A percentile compares a stretch with the other conserved stretches of the same genome.
phyloP scores from a whole-genome alignment of 2,113 vertebrate genomes.

The Lagenorhynchus albirostris region DNA sequence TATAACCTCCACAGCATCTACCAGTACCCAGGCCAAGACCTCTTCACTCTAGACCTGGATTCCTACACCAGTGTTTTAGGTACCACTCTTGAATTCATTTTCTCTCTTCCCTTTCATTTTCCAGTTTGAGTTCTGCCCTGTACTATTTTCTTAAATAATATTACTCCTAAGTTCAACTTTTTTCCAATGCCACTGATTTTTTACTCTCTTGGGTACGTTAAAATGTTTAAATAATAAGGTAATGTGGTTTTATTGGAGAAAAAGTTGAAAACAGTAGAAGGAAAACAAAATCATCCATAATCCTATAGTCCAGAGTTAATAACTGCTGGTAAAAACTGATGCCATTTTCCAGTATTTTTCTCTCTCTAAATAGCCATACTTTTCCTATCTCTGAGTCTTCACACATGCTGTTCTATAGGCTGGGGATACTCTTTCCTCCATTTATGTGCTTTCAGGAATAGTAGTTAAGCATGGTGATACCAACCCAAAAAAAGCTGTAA shows the following conservation, averaged over 20 bases:
- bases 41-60: neutral
- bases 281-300: neutral
- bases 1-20: neutral
- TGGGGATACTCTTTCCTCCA: neutral
- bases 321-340: neutral
- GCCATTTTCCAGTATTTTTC: neutral
- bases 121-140: neutral
- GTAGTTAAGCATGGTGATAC: neutral
- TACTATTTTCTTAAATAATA: neutral
- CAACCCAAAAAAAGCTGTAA: neutral
- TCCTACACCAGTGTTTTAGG: neutral
- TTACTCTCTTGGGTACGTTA: neutral
- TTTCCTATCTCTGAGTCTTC: neutral
- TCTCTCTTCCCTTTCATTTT: neutral
- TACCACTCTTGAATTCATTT: neutral
- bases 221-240: neutral
- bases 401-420: neutral
- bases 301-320: neutral
- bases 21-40: neutral
- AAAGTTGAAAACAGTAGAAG: neutral
- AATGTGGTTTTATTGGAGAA: neutral
- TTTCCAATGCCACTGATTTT: neutral
- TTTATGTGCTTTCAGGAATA: neutral
- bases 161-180: neutral
- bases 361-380: neutral